Base-by-base conservation (phyloP, 2,113 vertebrate genomes). In the Promerops cafer region DNA sequence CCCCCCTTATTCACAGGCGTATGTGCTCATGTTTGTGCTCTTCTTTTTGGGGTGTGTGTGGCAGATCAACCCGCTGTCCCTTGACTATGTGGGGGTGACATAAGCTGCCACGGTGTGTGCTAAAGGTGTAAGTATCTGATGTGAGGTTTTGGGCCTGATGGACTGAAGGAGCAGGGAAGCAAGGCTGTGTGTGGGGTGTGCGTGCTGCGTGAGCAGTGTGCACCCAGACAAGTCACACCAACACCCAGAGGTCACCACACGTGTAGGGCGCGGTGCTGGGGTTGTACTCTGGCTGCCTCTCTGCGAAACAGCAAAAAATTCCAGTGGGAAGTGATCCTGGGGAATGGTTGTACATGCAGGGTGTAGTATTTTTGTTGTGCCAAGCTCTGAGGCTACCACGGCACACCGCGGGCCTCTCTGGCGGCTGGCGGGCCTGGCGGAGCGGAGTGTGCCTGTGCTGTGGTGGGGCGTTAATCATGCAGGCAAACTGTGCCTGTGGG, bases 391-490 rank as follows among this genome's bases (percentile, higher is more conserved):
- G 4, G n/a, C 27, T 7, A 8, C 11, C 35, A 15, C 5, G 16
- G 53, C 0, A 0, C 8, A 1, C 1, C 3, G 28, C 0, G 0
- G 39, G 24, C 22, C 30, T 12, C 23, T 37, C 16, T 13, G 2
- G 0, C 2, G 16, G 35, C 11, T 22, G 18, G 8, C 0, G 1
- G 66, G 59, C 35, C 63, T 3, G 0, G 1, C 19, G 63, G 12
- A 45, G 45, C 7, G 23, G 40, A 64, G 24, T 0, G 16, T 10
- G 21, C 18, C 23, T 28, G 27, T 15, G 45, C 30, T 44, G 10
- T 21, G 33, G 19, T 10, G 16, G 10, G 24, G 20, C 24, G 52
- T 79, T 39, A 18, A 39, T 39, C 71, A 9, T 16, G 11, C 37
- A 3, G 37, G 24, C 17, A 40, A 47, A 23, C 1, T 1, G 65